Conservation (phyloP, 2,888 invertebrate genomes). For the Pyrgus malvae region DNA sequence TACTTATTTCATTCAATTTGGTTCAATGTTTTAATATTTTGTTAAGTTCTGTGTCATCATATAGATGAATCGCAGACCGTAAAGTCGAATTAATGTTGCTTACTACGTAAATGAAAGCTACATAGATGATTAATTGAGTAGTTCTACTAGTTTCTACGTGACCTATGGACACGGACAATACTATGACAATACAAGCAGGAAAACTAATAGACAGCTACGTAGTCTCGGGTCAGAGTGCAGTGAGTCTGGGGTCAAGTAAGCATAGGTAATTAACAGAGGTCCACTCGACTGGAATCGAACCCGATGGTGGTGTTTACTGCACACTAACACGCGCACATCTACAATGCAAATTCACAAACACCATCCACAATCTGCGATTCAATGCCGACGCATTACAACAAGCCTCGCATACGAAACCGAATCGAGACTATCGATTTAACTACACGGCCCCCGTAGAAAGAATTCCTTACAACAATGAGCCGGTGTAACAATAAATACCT, state of each 20-base stretch:
- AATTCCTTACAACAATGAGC: conserved; percentile 80
- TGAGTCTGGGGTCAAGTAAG: conserved; percentile 39
- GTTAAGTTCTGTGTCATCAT: not conserved
- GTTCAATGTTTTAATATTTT: not conserved
- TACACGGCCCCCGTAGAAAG: conserved; percentile 71
- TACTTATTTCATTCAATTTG: not conserved
- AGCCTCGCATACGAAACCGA: conserved; percentile 52
- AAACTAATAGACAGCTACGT: conserved; percentile 20
- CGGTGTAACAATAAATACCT: conserved; percentile 82
- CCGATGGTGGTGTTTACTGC: conserved; percentile 56
- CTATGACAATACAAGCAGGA: not conserved
- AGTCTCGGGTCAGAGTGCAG: conserved; percentile 40
- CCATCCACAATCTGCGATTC: conserved; percentile 62
- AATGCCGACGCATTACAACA: conserved; percentile 57
- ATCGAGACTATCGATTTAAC: conserved; percentile 74
- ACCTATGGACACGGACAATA: no score
- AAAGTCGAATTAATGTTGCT: no score
- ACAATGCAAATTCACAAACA: conserved; percentile 74
- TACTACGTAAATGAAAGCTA: no score
- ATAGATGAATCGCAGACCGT: not conserved
- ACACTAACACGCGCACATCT: conserved; percentile 64
- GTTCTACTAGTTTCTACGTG: no score
- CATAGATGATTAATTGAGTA: no score
- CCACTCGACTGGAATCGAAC: conserved; percentile 62
- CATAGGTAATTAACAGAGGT: conserved; percentile 71